phyloP scores from a whole-genome alignment of 2,113 vertebrate genomes.

The Hypanus sabinus region DNA sequence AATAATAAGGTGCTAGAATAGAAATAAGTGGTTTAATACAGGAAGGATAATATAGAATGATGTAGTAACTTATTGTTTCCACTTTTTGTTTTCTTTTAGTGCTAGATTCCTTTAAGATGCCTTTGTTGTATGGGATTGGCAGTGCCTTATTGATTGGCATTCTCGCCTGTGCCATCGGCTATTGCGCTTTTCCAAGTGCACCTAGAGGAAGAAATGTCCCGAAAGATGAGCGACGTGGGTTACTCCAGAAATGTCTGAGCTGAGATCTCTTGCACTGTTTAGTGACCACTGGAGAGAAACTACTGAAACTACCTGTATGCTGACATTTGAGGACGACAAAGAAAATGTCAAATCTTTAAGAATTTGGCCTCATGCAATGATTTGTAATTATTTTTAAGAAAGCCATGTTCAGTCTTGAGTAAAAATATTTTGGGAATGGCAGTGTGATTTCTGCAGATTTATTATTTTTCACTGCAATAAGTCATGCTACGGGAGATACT shows the following conservation, averaged over 20 bases:
- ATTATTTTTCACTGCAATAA: background rate
- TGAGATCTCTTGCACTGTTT: conserved; percentile 51
- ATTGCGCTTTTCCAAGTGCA: conserved; percentile 80
- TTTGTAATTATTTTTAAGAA: conserved; percentile 24
- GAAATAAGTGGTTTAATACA: background rate
- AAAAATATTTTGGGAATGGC: conserved; percentile 19
- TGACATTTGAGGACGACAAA: background rate
- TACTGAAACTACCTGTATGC: background rate
- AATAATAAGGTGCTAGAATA: background rate
- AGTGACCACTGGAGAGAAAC: background rate
- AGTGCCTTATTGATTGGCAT: conserved; percentile 73
- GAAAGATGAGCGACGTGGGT: conserved; percentile 66
- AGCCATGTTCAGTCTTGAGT: conserved; percentile 2
- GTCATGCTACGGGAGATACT: background rate
- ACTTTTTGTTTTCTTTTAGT: conserved; percentile 55
- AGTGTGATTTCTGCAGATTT: background rate
- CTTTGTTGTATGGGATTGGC: conserved; percentile 75
- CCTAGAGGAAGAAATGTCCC: conserved; percentile 71
- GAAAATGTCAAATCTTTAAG: background rate
- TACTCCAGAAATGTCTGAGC: conserved; percentile 91
- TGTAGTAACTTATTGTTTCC: background rate
- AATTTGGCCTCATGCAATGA: background rate
- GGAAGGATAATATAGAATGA: background rate
- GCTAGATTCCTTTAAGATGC: conserved; percentile 83
- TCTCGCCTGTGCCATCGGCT: conserved; percentile 83